Evolutionary conservation across 2,113 vertebrate species (phyloP).

Genomic region (Phyllopteryx taeniolatus): DNA sequence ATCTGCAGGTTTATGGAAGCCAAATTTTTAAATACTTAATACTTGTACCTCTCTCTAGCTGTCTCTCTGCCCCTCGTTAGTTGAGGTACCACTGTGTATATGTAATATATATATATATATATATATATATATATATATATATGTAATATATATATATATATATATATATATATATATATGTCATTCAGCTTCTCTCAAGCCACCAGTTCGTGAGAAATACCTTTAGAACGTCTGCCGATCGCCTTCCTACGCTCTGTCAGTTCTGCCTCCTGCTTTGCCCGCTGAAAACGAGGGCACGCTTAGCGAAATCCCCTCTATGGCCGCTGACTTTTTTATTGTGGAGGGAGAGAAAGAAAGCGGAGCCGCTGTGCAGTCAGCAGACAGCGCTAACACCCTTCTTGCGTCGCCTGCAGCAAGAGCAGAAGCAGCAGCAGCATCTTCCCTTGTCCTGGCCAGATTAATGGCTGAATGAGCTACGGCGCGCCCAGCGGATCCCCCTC

Average conservation of each 20-base stretch:
- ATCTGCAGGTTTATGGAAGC: no score
- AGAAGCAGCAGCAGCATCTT: constrained; percentile 56
- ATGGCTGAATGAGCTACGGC: constrained; percentile 66
- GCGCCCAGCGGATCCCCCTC: constrained; percentile 64
- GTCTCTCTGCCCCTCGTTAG: no score
- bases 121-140: neutral
- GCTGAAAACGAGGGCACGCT: constrained; percentile 24
- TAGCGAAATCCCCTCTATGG: constrained; percentile 42
- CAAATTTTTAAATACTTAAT: no score
- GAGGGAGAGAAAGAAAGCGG: constrained; percentile 31
- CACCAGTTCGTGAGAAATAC: constrained; percentile 40
- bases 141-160: no score
- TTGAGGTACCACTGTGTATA: no score
- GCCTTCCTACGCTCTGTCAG: constrained; percentile 46
- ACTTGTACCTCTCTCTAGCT: no score
- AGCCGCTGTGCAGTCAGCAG: constrained; percentile 67
- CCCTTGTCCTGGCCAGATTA: constrained; percentile 70
- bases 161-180: neutral
- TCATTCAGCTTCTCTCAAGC: constrained; percentile 35
- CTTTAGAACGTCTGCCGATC: constrained; percentile 43
- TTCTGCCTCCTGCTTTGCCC: constrained; percentile 23
- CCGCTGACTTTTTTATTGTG: constrained; percentile 44
- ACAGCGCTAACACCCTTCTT: constrained; percentile 62
- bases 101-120: no score
- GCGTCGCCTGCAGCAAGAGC: constrained; percentile 55